Percentiles rank a stretch among this genome's conserved stretches.
Evolutionary conservation across 2,888 invertebrate genomes (phyloP).

Genomic region (Colletes collaris): DNA sequence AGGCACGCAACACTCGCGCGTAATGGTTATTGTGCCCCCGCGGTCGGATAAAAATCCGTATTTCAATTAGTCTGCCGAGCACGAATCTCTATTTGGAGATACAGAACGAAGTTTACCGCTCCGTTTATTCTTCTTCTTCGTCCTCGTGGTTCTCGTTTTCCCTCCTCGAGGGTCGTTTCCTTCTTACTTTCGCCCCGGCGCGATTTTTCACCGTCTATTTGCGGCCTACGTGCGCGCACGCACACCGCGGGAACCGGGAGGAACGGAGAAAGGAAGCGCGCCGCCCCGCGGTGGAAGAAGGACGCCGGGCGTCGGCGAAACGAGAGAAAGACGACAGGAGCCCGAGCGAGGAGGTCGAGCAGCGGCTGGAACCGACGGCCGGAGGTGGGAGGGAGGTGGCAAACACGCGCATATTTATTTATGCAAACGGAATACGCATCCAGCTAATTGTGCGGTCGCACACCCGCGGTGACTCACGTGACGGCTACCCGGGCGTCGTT

Average conservation of each 20-base stretch:
- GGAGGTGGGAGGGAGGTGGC: constrained; percentile 28
- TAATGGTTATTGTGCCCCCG: constrained; percentile 25
- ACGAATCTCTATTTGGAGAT: constrained; percentile 25
- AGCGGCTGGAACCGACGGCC: background rate
- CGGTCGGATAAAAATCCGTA: constrained; percentile 4
- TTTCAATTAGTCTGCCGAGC: constrained; percentile 34
- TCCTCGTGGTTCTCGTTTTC: too few species aligned
- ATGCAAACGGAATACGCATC: constrained; percentile 76
- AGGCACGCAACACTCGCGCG: background rate
- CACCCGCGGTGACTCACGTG: constrained; percentile 74
- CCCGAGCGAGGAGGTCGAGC: constrained; percentile 10
- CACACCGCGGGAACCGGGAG: background rate
- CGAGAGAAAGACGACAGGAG: background rate
- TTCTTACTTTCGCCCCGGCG: constrained; percentile 8
- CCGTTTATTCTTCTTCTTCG: background rate
- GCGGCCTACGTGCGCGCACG: constrained; percentile 35
- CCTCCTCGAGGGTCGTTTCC: background rate
- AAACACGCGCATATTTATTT: constrained; percentile 75
- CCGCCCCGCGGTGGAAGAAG: background rate
- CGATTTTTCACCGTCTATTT: constrained; percentile 56
- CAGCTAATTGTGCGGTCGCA: constrained; percentile 76
- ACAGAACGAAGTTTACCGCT: constrained; percentile 17
- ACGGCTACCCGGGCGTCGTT: constrained; percentile 60
- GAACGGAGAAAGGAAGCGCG: background rate
- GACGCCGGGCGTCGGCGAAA: background rate